Evolutionary conservation across 2,797 vertebrate genomes (phyloP).

Genomic region (Petrocephalus schoutedeni): DNA sequence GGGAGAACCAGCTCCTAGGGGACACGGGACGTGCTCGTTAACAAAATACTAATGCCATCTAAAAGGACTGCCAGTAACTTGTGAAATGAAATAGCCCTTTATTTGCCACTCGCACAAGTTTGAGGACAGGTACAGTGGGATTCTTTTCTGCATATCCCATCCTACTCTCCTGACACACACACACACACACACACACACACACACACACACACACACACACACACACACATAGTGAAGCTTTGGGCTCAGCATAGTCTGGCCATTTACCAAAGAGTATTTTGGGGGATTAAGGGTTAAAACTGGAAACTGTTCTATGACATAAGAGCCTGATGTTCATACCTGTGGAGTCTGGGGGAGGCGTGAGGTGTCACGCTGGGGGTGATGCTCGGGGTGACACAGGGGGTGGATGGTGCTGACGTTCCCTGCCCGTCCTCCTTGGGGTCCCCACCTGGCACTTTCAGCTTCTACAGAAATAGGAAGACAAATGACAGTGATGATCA

Average conservation of each 20-base stretch:
- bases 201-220: background rate
- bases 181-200: background rate
- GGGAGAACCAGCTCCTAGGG: conserved; percentile 63
- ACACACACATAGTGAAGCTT: background rate
- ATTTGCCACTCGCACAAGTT: background rate
- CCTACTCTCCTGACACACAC: background rate
- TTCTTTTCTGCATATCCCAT: background rate
- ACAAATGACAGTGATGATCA: background rate
- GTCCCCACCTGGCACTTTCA: conserved; percentile 67
- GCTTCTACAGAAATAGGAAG: conserved; percentile 51
- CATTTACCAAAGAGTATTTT: too few species aligned
- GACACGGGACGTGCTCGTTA: conserved; percentile 14
- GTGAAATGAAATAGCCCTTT: background rate
- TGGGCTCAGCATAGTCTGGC: background rate
- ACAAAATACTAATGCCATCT: background rate
- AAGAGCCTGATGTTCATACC: conserved; percentile 42
- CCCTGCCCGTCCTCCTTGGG: conserved; percentile 66
- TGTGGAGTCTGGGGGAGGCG: conserved; percentile 57
- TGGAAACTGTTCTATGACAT: background rate
- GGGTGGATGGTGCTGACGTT: conserved; percentile 66
- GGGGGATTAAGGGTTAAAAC: background rate
- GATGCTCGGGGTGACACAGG: conserved; percentile 57
- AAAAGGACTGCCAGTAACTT: background rate
- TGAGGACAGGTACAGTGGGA: background rate
- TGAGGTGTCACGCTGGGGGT: conserved; percentile 55